These are phyloP conservation scores for Timema cristinae DNA, from an alignment of 2,888 invertebrate species.

Conservation along the genomic window DNA sequence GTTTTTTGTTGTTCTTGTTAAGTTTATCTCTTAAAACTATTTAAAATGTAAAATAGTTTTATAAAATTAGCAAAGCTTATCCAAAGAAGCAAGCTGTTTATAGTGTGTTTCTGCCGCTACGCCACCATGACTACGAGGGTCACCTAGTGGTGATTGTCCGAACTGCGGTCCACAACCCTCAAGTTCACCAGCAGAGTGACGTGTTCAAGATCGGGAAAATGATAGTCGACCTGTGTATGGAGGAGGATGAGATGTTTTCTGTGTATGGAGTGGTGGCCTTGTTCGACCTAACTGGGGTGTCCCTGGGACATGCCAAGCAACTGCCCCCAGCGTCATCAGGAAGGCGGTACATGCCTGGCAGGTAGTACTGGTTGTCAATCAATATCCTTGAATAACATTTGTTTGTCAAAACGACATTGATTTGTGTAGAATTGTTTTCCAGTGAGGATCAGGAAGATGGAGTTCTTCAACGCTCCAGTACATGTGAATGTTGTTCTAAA, in stretches of 20 bases:
- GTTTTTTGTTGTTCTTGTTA: too few relatives aligned
- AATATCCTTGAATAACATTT: too few relatives aligned
- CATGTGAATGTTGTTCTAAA: slow-evolving; percentile 63
- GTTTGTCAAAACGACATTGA: too few relatives aligned
- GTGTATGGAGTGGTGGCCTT: slow-evolving; percentile 55
- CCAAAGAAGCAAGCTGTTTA: background rate
- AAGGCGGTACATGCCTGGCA: slow-evolving; percentile 62
- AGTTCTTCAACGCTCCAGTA: slow-evolving; percentile 64
- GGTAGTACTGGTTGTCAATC: too few relatives aligned
- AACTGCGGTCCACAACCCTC: slow-evolving; percentile 57
- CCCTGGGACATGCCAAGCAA: slow-evolving; percentile 55
- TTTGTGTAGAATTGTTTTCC: slow-evolving; percentile 58
- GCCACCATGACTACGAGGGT: slow-evolving; percentile 48
- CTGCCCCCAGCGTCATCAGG: slow-evolving; percentile 55
- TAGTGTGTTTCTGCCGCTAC: slow-evolving; percentile 56
- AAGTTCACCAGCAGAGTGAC: slow-evolving; percentile 52
- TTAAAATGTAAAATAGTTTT: too few relatives aligned
- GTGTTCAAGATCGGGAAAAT: slow-evolving; percentile 60
- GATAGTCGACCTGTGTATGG: slow-evolving; percentile 56
- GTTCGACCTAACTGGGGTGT: slow-evolving; percentile 57
- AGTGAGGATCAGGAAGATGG: slow-evolving; percentile 59
- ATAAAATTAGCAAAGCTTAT: background rate
- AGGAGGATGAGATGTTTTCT: slow-evolving; percentile 50
- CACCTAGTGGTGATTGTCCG: slow-evolving; percentile 56
- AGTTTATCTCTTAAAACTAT: background rate